phyloP scores from a whole-genome alignment of 1,140 invertebrate species.

The Rhynchophorus ferrugineus region DNA sequence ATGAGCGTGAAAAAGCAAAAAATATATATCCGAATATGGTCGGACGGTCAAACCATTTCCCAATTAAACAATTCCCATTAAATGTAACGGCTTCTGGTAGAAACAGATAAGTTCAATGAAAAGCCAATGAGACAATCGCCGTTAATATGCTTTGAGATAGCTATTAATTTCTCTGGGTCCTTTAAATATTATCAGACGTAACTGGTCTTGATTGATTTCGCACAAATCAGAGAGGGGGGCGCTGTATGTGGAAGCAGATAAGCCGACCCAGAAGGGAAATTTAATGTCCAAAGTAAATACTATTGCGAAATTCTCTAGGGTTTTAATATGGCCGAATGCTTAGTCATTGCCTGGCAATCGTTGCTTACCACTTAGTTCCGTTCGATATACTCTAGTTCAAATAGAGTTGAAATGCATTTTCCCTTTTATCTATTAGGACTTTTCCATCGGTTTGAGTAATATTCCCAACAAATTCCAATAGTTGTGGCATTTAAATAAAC shows the following conservation, averaged over 20 bases:
- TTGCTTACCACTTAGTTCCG: background rate
- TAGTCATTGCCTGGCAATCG: constrained; percentile 13
- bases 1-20: background rate
- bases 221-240: constrained; percentile 16
- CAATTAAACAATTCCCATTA: background rate
- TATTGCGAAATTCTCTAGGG: constrained; percentile 19
- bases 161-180: constrained; percentile 13
- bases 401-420: too few relatives aligned
- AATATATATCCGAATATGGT: background rate
- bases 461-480: too few relatives aligned
- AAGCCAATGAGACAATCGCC: constrained; percentile 8
- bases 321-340: constrained; percentile 14
- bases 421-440: too few relatives aligned
- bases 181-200: constrained; percentile 15
- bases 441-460: too few relatives aligned
- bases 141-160: constrained; percentile 2
- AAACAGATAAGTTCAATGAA: constrained; percentile 9
- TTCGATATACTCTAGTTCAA: background rate
- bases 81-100: constrained; percentile 1
- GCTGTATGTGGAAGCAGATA: constrained; percentile 20
- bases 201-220: constrained; percentile 19
- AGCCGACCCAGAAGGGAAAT: constrained; percentile 15
- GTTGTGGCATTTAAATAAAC: too few relatives aligned
- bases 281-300: constrained; percentile 24
- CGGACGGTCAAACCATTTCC: background rate